phyloP scores from a whole-genome alignment of 2,888 invertebrate species.

The Apoda limacodes region DNA sequence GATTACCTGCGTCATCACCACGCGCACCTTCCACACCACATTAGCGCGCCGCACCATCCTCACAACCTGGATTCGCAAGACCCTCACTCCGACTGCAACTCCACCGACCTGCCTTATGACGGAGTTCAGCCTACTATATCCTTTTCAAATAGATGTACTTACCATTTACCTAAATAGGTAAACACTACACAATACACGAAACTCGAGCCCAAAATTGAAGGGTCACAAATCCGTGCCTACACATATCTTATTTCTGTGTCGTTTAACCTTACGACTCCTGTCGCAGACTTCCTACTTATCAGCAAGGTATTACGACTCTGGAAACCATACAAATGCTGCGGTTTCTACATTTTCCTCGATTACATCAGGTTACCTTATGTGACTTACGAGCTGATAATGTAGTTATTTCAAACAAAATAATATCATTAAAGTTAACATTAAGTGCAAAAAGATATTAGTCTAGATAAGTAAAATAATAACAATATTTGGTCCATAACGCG shows the following conservation, averaged over 20 bases:
- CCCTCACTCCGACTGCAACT: slow-evolving; percentile 90
- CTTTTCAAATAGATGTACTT: slow-evolving; percentile 79
- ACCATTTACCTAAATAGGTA: neutral
- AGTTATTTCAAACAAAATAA: no score
- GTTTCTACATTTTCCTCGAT: slow-evolving; percentile 61
- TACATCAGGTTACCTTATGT: no score
- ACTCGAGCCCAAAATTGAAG: slow-evolving; percentile 24
- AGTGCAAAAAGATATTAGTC: no score
- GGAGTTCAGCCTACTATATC: slow-evolving; percentile 96
- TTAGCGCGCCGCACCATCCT: slow-evolving; percentile 78
- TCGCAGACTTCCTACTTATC: slow-evolving; percentile 58
- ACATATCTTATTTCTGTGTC: slow-evolving; percentile 68
- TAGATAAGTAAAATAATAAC: no score
- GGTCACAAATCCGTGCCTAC: slow-evolving; percentile 36
- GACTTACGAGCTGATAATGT: no score
- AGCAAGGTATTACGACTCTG: slow-evolving; percentile 54
- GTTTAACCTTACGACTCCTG: slow-evolving; percentile 66
- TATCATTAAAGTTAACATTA: no score
- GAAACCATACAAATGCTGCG: slow-evolving; percentile 62
- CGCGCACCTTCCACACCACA: slow-evolving; percentile 80
- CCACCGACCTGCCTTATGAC: slow-evolving; percentile 91
- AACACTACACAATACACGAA: slow-evolving; percentile 20
- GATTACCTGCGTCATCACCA: slow-evolving; percentile 83
- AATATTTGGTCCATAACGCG: no score
- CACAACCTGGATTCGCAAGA: slow-evolving; percentile 88